phyloP scores from a whole-genome alignment of 1,140 invertebrate species.

The Ectropis grisescens region DNA sequence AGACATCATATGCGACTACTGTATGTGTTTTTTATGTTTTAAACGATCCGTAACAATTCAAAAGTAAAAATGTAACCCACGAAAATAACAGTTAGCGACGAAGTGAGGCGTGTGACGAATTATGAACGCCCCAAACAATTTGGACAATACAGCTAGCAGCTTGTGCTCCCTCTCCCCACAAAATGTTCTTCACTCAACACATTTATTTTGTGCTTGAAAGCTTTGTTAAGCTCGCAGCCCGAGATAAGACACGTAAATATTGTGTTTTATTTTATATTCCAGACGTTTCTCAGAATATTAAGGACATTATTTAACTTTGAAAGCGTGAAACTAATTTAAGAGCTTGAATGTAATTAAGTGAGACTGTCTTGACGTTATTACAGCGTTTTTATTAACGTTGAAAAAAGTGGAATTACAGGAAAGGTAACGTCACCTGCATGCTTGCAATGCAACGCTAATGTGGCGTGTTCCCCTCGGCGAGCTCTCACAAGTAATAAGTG shows the following conservation, averaged over 20 bases:
- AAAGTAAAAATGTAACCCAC: slow-evolving; percentile 13
- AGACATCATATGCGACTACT: too few species aligned
- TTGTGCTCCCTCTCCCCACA: slow-evolving; percentile 25
- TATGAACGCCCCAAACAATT: slow-evolving; percentile 49
- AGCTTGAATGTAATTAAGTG: too few species aligned
- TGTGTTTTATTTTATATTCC: not conserved
- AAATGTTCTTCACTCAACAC: slow-evolving; percentile 23
- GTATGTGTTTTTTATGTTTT: not conserved
- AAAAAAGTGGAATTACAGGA: too few species aligned
- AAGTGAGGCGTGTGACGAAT: slow-evolving; percentile 36
- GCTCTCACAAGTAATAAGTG: slow-evolving; percentile 7
- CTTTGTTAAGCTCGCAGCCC: slow-evolving; percentile 8
- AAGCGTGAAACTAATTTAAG: too few species aligned
- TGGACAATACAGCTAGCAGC: slow-evolving; percentile 35
- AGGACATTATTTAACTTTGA: slow-evolving; percentile 9
- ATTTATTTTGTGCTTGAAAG: slow-evolving; percentile 27
- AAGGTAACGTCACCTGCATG: too few species aligned
- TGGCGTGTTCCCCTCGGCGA: not conserved
- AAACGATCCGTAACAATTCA: slow-evolving; percentile 8
- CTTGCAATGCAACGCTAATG: slow-evolving; percentile 11
- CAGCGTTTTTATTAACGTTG: too few species aligned
- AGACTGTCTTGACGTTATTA: too few species aligned
- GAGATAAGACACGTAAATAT: slow-evolving; percentile 4
- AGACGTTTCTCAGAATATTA: slow-evolving; percentile 3
- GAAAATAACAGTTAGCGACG: slow-evolving; percentile 16